phyloP scores from a whole-genome alignment of 1,140 invertebrate species.

The Phortica variegata region DNA sequence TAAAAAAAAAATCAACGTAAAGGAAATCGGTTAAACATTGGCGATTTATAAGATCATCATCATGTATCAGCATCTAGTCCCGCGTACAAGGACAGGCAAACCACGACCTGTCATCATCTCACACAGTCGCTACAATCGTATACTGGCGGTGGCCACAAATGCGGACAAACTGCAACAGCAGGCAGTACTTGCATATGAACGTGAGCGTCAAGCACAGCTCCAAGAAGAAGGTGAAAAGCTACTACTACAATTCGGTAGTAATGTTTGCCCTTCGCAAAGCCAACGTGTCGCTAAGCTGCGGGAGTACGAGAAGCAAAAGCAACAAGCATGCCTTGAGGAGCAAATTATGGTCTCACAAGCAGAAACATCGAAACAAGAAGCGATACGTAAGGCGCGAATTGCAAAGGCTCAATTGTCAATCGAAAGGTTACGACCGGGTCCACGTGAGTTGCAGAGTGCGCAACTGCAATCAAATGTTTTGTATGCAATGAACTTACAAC shows the following conservation, averaged over 20 bases:
- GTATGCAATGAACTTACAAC: slow-evolving; percentile 35
- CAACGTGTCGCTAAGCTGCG: slow-evolving; percentile 5
- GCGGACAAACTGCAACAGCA: slow-evolving; percentile 6
- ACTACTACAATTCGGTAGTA: slow-evolving; percentile 27
- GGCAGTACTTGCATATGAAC: too few relatives aligned
- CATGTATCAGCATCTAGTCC: too few relatives aligned
- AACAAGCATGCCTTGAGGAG: slow-evolving; percentile 19
- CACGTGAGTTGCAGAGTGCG: slow-evolving; percentile 39
- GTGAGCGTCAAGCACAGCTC: slow-evolving; percentile 22
- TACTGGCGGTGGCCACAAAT: slow-evolving; percentile 24
- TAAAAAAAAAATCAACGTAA: too few relatives aligned
- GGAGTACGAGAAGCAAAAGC: slow-evolving; percentile 1
- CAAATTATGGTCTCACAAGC: slow-evolving; percentile 12
- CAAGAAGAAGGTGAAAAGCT: slow-evolving; percentile 34
- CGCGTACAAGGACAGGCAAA: slow-evolving; percentile 20
- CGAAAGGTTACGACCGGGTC: slow-evolving; percentile 43
- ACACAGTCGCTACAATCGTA: slow-evolving; percentile 20
- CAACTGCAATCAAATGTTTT: slow-evolving; percentile 42
- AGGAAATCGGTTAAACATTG: too few relatives aligned
- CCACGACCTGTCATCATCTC: slow-evolving; percentile 36
- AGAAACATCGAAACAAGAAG: slow-evolving; percentile 14
- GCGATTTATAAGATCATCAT: too few relatives aligned
- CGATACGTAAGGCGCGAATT: slow-evolving; percentile 22
- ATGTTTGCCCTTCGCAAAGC: slow-evolving; percentile 22
- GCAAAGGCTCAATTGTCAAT: slow-evolving; percentile 38